Evolutionary conservation across 2,797 vertebrate species (phyloP).

Genomic region (Saxicola maurus): DNA sequence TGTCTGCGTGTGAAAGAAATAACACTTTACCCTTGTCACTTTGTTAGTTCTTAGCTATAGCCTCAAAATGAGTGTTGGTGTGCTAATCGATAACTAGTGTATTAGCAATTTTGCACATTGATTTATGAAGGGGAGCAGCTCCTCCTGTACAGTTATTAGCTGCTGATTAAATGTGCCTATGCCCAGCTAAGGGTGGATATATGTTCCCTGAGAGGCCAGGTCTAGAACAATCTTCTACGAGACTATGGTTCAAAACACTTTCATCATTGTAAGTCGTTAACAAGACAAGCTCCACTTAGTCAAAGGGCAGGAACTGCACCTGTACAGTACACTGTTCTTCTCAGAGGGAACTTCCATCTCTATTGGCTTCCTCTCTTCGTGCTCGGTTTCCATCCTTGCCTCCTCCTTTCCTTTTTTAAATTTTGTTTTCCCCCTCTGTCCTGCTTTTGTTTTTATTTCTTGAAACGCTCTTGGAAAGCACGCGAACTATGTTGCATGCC

Average conservation of each 20-base stretch:
- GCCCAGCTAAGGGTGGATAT: slow-evolving; percentile 82
- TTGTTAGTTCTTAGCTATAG: slow-evolving; percentile 92
- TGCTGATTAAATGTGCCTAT: slow-evolving; percentile 92
- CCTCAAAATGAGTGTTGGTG: slow-evolving; percentile 92
- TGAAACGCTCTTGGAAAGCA: slow-evolving; percentile 23
- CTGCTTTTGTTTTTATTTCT: neutral
- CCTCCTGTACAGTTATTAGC: slow-evolving; percentile 94
- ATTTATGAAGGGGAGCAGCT: slow-evolving; percentile 92
- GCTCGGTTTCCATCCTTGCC: neutral
- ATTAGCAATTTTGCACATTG: slow-evolving; percentile 99
- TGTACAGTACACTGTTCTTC: slow-evolving; percentile 56
- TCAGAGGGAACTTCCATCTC: slow-evolving; percentile 48
- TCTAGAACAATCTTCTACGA: slow-evolving; percentile 89
- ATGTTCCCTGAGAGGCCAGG: slow-evolving; percentile 84
- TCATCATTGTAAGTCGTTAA: slow-evolving; percentile 84
- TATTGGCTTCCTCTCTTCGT: slow-evolving; percentile 10
- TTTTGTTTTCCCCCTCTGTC: accelerated
- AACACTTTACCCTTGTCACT: slow-evolving; percentile 99
- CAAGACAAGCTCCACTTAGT: slow-evolving; percentile 84
- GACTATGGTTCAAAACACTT: slow-evolving; percentile 83
- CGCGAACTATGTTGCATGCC: neutral
- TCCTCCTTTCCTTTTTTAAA: neutral
- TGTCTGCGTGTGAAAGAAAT: slow-evolving; percentile 94
- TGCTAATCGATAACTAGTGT: slow-evolving; percentile 98
- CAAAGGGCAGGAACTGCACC: slow-evolving; percentile 77